phyloP scores from a whole-genome alignment of 2,113 vertebrate species.

The Opisthocomus hoazin region DNA sequence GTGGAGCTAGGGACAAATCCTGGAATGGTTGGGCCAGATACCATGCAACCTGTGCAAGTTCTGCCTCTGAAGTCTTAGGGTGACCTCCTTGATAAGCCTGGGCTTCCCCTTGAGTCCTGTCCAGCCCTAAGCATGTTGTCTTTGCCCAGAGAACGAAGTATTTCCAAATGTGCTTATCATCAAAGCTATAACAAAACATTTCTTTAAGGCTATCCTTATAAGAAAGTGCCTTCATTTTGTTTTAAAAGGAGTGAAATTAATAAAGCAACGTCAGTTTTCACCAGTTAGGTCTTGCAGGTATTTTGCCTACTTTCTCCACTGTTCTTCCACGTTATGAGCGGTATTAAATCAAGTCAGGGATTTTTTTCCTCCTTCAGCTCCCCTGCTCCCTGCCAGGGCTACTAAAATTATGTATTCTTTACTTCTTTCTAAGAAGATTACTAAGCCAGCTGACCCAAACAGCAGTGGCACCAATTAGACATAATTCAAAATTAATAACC shows the following conservation, averaged over 20 bases:
- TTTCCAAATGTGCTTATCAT: neutral
- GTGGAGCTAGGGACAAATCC: neutral
- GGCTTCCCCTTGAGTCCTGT: neutral
- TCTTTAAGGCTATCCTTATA: neutral
- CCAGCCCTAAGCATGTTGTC: neutral
- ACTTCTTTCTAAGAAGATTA: slow-evolving; percentile 64
- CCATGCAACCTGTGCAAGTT: neutral
- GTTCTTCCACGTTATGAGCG: neutral
- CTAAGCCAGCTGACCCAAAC: slow-evolving; percentile 55
- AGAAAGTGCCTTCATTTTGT: neutral
- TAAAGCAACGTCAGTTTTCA: neutral
- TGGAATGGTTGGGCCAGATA: neutral
- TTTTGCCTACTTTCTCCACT: neutral
- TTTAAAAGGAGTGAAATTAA: neutral
- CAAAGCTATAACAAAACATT: neutral
- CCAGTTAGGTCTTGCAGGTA: neutral
- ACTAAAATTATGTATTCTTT: slow-evolving; percentile 54
- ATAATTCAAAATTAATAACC: slow-evolving; percentile 78
- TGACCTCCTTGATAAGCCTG: neutral
- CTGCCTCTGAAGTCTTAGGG: neutral
- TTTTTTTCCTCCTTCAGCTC: neutral
- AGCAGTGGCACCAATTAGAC: slow-evolving; percentile 74
- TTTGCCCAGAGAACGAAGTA: neutral
- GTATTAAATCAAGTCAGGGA: neutral
- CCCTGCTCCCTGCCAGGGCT: neutral